Conservation (phyloP, 2,113 vertebrate genomes). For the Vidua macroura region DNA sequence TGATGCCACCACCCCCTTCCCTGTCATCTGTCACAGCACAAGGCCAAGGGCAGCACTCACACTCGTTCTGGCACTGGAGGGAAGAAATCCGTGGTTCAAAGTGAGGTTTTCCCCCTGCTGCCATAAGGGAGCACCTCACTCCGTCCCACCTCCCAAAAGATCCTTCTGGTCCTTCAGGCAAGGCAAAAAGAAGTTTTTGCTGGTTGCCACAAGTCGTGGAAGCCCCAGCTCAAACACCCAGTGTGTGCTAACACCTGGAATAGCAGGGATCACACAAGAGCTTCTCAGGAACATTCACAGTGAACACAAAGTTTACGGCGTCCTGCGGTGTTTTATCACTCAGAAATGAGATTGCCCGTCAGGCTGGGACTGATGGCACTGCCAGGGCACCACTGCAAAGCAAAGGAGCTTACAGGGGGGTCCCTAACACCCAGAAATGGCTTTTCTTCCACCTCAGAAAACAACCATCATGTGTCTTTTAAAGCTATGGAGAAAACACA, state of each 20-base stretch:
- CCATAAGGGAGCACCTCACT: too few relatives aligned
- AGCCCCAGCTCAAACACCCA: background rate
- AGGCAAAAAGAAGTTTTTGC: background rate
- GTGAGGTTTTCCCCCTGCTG: too few relatives aligned
- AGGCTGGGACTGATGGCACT: background rate
- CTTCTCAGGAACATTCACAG: background rate
- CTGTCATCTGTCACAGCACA: too few relatives aligned
- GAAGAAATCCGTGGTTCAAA: too few relatives aligned
- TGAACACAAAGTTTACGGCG: background rate
- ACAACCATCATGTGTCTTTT: background rate
- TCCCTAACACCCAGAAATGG: background rate
- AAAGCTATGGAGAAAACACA: background rate
- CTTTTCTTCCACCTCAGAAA: background rate
- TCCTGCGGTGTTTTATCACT: background rate
- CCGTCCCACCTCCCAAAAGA: background rate
- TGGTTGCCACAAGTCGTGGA: background rate
- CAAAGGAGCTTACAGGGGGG: background rate
- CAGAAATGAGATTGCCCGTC: background rate
- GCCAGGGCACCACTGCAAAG: background rate
- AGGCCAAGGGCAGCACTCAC: too few relatives aligned
- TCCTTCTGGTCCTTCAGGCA: background rate
- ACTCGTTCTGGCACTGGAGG: too few relatives aligned
- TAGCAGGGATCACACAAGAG: background rate
- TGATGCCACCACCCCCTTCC: too few relatives aligned
- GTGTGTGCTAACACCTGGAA: background rate